Evolutionary conservation across 2,888 invertebrate species (phyloP).

Genomic region (Polymixis flavicincta): DNA sequence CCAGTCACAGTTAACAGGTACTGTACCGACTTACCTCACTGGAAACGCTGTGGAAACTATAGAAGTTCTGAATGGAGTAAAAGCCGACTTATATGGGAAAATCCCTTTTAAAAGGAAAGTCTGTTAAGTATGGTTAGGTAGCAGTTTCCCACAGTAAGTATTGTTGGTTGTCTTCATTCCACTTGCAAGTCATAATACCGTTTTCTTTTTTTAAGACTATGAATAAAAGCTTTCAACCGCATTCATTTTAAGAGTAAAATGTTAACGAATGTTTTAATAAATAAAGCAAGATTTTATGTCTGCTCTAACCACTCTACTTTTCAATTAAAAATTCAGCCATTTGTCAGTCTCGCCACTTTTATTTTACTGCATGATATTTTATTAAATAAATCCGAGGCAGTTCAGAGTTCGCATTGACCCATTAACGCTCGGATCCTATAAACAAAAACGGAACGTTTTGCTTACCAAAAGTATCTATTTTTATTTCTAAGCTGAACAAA

Average conservation of each 20-base stretch:
- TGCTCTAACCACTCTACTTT: conserved; percentile 7
- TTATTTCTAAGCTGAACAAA: no score
- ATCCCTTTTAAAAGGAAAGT: conserved; percentile 4
- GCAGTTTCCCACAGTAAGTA: background rate
- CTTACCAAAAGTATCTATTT: no score
- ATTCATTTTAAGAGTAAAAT: conserved; percentile 5
- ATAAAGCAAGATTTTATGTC: background rate
- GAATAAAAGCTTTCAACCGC: conserved; percentile 11
- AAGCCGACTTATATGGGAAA: conserved; percentile 1
- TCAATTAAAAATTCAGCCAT: conserved; percentile 15
- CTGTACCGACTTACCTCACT: background rate
- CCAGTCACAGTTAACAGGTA: background rate
- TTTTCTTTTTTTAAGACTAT: background rate
- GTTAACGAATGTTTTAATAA: background rate
- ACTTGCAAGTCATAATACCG: background rate
- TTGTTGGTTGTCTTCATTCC: background rate
- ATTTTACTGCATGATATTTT: conserved; percentile 10
- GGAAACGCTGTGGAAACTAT: background rate
- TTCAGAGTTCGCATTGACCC: background rate
- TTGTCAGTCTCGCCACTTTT: conserved; percentile 24
- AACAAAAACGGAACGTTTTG: no score
- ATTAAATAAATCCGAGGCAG: conserved; percentile 1
- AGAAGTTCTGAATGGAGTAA: background rate
- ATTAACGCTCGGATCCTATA: no score
- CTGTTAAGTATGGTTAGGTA: background rate